Evolutionary conservation across 2,888 invertebrate species (phyloP).

Genomic region (Tupiocoris notatus): DNA sequence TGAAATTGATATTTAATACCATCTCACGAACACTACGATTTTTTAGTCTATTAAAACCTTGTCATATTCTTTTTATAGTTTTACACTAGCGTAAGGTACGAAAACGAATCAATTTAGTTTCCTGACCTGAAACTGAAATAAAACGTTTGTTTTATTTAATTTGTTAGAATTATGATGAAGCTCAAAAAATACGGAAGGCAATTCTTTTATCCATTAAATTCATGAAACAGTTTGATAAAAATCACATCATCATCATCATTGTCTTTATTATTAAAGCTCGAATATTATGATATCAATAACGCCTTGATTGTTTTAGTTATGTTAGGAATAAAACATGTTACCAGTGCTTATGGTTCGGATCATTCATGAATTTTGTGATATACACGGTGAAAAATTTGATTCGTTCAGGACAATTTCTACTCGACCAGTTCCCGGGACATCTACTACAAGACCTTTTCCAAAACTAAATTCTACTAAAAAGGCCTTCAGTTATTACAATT

Average conservation of each 20-base stretch:
- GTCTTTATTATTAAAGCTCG: constrained; percentile 47
- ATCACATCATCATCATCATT: constrained; percentile 46
- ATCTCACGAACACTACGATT: constrained; percentile 7
- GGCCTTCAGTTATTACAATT: background rate
- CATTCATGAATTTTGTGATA: background rate
- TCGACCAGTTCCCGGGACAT: background rate
- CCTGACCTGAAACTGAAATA: background rate
- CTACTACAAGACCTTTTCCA: background rate
- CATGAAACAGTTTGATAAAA: constrained; percentile 35
- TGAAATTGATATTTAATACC: constrained; percentile 25
- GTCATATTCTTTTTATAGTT: background rate
- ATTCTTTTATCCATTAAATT: constrained; percentile 17
- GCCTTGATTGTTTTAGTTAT: constrained; percentile 23
- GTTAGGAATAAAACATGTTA: background rate
- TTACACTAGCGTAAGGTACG: background rate
- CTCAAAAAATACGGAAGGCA: constrained; percentile 25
- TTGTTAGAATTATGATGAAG: background rate
- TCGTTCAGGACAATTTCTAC: background rate
- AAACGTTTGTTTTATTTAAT: too few species aligned
- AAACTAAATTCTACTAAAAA: background rate
- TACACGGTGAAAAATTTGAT: background rate
- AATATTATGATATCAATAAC: constrained; percentile 30
- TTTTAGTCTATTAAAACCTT: background rate
- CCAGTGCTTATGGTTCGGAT: background rate
- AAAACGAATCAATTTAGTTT: background rate